Evolutionary conservation across 2,113 vertebrate genomes (phyloP).

Genomic region (Indicator indicator): DNA sequence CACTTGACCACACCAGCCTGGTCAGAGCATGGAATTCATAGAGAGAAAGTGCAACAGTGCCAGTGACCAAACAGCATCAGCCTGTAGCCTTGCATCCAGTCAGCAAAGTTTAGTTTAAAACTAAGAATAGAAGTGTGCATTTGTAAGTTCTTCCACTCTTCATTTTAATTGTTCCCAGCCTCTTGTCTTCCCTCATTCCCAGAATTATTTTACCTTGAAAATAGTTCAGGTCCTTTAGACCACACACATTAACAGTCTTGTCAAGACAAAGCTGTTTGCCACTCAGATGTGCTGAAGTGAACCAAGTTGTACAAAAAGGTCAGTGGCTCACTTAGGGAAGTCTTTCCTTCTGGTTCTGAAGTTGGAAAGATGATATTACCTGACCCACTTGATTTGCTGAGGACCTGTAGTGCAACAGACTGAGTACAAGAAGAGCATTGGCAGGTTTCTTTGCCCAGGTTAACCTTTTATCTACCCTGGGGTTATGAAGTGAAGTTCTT

Average conservation of each 20-base stretch:
- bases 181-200: background rate
- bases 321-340: background rate
- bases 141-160: background rate
- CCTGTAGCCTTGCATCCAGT: background rate
- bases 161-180: background rate
- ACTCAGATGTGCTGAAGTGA: background rate
- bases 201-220: background rate
- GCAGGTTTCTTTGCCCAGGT: background rate
- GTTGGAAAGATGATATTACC: background rate
- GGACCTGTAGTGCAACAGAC: background rate
- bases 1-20: background rate
- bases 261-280: background rate
- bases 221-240: background rate
- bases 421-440: background rate
- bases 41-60: background rate
- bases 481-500: background rate
- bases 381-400: background rate
- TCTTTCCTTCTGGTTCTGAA: background rate
- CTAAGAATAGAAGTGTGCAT: fast-evolving
- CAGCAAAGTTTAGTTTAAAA: background rate
- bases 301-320: background rate
- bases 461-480: background rate
- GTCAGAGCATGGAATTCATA: background rate
- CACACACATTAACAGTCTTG: background rate
- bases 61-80: background rate